Conservation (phyloP, 2,113 vertebrate species). For the Peromyscus maniculatus region DNA sequence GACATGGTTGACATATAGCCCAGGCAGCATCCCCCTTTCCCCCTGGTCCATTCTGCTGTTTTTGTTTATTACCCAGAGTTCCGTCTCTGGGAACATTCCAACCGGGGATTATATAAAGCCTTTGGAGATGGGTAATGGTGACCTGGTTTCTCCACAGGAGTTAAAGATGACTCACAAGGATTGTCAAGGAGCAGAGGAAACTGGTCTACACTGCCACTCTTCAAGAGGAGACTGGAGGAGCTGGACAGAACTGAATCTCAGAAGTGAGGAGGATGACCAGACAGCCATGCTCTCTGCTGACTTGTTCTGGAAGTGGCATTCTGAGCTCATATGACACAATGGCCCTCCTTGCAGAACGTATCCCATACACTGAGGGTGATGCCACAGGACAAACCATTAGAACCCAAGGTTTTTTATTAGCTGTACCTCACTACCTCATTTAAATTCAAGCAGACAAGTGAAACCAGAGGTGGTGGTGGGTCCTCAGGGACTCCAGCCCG, state of each 20-base stretch:
- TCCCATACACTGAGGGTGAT: neutral
- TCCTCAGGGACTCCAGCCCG: accelerated
- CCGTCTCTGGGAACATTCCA: slow-evolving; percentile 51
- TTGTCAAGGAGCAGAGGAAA: slow-evolving; percentile 2
- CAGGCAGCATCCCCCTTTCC: accelerated
- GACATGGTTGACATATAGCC: neutral
- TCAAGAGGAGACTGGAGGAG: accelerated
- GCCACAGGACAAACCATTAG: neutral
- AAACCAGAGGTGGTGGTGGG: neutral
- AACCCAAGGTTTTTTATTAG: neutral
- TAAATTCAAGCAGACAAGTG: accelerated
- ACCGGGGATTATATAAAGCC: slow-evolving; percentile 54
- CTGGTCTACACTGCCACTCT: neutral
- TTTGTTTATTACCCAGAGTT: slow-evolving; percentile 48
- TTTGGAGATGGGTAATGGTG: slow-evolving; percentile 67
- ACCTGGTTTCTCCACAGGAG: slow-evolving; percentile 46
- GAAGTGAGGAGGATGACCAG: neutral
- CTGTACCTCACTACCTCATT: neutral
- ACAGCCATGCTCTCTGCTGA: too few species aligned
- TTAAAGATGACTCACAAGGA: slow-evolving; percentile 62
- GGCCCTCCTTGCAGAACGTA: neutral
- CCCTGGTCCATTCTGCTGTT: neutral
- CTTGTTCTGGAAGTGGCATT: neutral
- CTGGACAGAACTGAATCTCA: neutral
- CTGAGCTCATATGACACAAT: accelerated